A percentile compares a stretch with the other conserved stretches of the same genome.
Evolutionary conservation across 1,140 invertebrate species (phyloP).

Genomic region (Adoxophyes honmai): DNA sequence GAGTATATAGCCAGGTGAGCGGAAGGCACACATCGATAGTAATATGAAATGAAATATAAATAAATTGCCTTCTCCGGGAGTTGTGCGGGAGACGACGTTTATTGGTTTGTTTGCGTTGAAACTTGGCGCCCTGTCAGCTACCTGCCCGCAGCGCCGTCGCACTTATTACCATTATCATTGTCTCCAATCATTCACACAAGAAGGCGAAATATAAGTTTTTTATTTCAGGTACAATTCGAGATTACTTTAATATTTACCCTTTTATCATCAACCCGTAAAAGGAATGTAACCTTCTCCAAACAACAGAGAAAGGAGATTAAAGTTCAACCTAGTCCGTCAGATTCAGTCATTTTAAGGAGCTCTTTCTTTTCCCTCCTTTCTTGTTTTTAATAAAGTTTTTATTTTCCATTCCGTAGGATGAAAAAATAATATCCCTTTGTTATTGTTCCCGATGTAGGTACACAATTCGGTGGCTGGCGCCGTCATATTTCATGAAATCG

Average conservation of each 20-base stretch:
- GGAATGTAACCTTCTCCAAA: too few relatives aligned
- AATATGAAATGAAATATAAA: constrained; percentile 47
- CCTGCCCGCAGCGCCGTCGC: constrained; percentile 34
- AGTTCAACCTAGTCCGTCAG: background rate
- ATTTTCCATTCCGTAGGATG: background rate
- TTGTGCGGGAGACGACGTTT: constrained; percentile 50
- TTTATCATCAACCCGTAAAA: constrained; percentile 17
- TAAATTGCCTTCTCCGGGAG: constrained; percentile 45
- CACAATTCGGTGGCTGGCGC: background rate
- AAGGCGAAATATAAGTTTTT: too few relatives aligned
- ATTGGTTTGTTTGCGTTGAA: constrained; percentile 59
- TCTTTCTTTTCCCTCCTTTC: background rate
- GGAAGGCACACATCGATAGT: constrained; percentile 22
- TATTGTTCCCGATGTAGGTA: background rate
- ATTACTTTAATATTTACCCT: constrained; percentile 12
- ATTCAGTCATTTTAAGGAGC: background rate
- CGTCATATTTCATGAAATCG: background rate
- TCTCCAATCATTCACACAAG: too few relatives aligned
- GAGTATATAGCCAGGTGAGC: too few relatives aligned
- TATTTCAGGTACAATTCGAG: too few relatives aligned
- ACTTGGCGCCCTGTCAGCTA: constrained; percentile 42
- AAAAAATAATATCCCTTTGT: constrained; percentile 3
- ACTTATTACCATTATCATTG: constrained; percentile 27
- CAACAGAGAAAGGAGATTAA: background rate
- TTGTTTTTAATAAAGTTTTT: constrained; percentile 1